Conservation (phyloP, 2,888 invertebrate genomes). For the Drosophila buzzatii region DNA sequence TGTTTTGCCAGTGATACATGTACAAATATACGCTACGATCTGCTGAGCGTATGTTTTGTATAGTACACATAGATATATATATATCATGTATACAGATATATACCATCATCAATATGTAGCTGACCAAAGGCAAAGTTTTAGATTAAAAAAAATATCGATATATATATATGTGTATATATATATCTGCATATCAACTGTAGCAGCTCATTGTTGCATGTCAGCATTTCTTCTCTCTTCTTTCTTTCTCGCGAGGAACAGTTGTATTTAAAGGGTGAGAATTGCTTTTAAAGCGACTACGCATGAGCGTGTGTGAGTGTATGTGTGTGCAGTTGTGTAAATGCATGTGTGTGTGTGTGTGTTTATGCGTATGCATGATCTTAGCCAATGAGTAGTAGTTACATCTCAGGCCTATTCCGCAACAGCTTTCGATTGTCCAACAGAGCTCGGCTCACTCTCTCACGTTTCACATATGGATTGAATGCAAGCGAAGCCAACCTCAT, state of each 20-base stretch:
- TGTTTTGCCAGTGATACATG: slow-evolving; percentile 4
- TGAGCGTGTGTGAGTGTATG: neutral
- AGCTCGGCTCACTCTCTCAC: slow-evolving; percentile 22
- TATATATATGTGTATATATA: neutral
- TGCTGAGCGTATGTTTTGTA: neutral
- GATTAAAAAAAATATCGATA: slow-evolving; percentile 22
- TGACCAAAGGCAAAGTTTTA: slow-evolving; percentile 53
- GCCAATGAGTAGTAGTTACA: slow-evolving; percentile 7
- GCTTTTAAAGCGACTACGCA: slow-evolving; percentile 30
- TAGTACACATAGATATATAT: neutral
- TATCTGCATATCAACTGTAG: slow-evolving; percentile 13
- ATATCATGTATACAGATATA: slow-evolving; percentile 10
- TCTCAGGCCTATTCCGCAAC: neutral
- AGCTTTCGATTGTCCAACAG: slow-evolving; percentile 9
- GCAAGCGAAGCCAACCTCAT: slow-evolving; percentile 33
- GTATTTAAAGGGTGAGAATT: neutral
- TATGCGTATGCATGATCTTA: neutral
- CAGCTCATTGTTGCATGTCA: slow-evolving; percentile 13
- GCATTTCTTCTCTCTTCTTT: slow-evolving; percentile 1
- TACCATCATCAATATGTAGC: slow-evolving; percentile 21
- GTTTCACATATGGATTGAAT: slow-evolving; percentile 18
- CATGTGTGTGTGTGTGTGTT: neutral
- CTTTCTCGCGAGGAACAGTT: slow-evolving; percentile 8
- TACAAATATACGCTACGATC: neutral
- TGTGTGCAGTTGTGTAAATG: slow-evolving; percentile 3